These are phyloP conservation scores for Rhodinocichla rosea DNA, from an alignment of 2,113 vertebrate species.

Conservation along the genomic window DNA sequence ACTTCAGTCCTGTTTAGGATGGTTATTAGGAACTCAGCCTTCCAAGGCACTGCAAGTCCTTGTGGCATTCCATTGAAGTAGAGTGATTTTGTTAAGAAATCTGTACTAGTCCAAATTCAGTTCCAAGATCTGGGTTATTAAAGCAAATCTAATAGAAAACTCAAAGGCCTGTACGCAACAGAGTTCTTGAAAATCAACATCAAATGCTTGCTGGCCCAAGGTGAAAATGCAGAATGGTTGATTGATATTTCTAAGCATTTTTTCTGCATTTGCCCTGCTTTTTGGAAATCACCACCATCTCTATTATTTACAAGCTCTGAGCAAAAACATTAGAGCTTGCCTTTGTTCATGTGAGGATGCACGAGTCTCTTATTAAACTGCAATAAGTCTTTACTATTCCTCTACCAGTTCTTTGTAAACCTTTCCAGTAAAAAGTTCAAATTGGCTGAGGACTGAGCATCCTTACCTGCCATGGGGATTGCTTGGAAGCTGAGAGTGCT, in stretches of 20 bases:
- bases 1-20: background rate
- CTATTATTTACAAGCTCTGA: background rate
- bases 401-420: conserved; percentile 50
- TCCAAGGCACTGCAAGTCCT: background rate
- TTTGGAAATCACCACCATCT: background rate
- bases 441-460: conserved; percentile 19
- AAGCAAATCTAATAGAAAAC: background rate
- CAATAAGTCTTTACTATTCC: conserved; percentile 47
- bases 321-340: background rate
- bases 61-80: background rate
- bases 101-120: background rate
- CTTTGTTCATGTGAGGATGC: conserved; percentile 32
- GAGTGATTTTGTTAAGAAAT: background rate
- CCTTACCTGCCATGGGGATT: conserved; percentile 7
- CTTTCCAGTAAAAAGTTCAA: conserved; percentile 9
- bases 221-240: background rate
- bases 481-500: conserved; percentile 44
- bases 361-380: conserved; percentile 49
- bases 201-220: background rate
- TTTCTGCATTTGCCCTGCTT: conserved; percentile 1
- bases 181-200: background rate
- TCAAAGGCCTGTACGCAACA: background rate
- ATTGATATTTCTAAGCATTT: background rate
- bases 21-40: background rate
- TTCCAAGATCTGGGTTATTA: background rate